Conservation (phyloP, 2,113 vertebrate genomes). For the Malurus melanocephalus region DNA sequence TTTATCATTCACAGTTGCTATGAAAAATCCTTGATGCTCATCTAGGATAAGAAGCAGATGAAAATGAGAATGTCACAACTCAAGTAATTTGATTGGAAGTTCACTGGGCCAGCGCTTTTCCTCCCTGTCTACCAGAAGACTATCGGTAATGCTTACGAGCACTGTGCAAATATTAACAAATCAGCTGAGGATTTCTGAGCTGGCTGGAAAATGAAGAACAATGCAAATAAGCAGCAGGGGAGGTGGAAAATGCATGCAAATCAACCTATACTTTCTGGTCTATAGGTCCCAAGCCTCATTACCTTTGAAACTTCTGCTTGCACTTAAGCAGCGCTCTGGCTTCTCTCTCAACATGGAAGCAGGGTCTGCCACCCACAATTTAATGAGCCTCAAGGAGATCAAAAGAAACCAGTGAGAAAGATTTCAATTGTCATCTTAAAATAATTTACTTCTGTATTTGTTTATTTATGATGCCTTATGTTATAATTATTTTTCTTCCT, state of each 20-base stretch:
- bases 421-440: conserved; percentile 3
- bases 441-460: conserved; percentile 16
- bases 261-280: conserved; percentile 36
- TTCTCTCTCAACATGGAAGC: neutral
- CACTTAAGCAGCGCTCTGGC: neutral
- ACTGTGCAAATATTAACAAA: conserved; percentile 34
- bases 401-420: conserved; percentile 7
- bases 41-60: neutral
- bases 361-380: neutral
- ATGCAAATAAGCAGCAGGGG: conserved; percentile 55
- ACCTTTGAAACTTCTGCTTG: conserved; percentile 49
- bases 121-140: neutral
- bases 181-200: conserved; percentile 36
- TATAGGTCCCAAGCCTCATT: conserved; percentile 55
- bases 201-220: conserved; percentile 36
- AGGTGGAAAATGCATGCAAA: conserved; percentile 48
- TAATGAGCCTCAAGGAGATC: conserved; percentile 43
- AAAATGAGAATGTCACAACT: neutral
- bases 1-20: neutral
- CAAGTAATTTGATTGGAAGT: neutral
- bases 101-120: neutral
- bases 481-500: neutral
- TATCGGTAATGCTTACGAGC: neutral
- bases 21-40: neutral
- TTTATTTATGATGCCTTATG: conserved; percentile 12